Conservation (phyloP, 2,113 vertebrate species). For the Ardeotis arabs region DNA sequence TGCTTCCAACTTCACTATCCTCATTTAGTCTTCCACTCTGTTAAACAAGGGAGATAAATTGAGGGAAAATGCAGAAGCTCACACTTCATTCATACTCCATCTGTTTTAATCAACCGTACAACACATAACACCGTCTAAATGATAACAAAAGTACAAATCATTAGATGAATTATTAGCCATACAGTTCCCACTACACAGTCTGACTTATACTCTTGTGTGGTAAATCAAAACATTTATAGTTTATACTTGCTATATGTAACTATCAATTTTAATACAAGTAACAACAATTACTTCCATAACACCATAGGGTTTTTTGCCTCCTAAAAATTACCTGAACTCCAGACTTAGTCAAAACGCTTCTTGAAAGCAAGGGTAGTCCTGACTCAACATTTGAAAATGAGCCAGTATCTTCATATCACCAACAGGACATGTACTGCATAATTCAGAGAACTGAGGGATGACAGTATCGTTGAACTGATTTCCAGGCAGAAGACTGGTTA, state of each 20-base stretch:
- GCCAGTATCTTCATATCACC: neutral
- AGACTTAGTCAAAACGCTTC: neutral
- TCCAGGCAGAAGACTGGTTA: neutral
- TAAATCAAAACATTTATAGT: neutral
- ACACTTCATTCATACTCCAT: neutral
- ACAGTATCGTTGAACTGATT: neutral
- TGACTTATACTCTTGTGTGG: neutral
- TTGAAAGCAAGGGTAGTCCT: neutral
- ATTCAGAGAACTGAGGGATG: neutral
- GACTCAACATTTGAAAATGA: neutral
- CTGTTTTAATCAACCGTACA: neutral
- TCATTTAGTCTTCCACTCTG: neutral
- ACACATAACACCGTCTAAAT: neutral
- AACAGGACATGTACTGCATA: neutral
- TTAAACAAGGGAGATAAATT: neutral
- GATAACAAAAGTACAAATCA: neutral
- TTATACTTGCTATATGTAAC: neutral
- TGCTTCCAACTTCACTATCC: neutral
- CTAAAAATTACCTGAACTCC: neutral
- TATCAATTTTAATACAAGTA: neutral
- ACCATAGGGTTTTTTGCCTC: too few species aligned
- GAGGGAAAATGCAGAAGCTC: neutral
- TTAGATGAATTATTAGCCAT: neutral
- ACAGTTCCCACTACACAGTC: neutral
- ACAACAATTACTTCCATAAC: neutral